Evolutionary conservation across 2,888 invertebrate species (phyloP).

Genomic region (Keiferia lycopersicella): DNA sequence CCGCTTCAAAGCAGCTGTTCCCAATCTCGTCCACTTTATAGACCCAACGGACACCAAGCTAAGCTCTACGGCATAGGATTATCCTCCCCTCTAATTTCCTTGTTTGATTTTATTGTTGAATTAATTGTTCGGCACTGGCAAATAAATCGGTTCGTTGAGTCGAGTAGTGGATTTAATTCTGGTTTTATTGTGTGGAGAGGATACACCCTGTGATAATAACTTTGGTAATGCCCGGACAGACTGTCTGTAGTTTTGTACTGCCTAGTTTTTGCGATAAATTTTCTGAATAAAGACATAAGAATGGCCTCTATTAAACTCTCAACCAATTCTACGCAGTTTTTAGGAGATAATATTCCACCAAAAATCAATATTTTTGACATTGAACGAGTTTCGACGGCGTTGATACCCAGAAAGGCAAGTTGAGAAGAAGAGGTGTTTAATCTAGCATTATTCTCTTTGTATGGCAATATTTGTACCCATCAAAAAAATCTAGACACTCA

Average conservation of each 20-base stretch:
- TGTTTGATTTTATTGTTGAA: slow-evolving; percentile 74
- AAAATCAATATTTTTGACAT: too few relatives aligned
- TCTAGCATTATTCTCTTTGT: background rate
- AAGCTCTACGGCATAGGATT: slow-evolving; percentile 37
- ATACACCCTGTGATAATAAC: background rate
- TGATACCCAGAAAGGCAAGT: too few relatives aligned
- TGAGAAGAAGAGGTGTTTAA: too few relatives aligned
- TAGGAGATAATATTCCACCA: too few relatives aligned
- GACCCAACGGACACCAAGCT: background rate
- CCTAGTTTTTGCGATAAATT: too few relatives aligned
- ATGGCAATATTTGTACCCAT: slow-evolving; percentile 12
- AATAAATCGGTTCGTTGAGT: slow-evolving; percentile 53
- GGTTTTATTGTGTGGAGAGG: slow-evolving; percentile 23
- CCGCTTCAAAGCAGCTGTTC: slow-evolving; percentile 11
- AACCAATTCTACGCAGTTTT: too few relatives aligned
- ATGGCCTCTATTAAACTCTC: too few relatives aligned
- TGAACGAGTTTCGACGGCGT: too few relatives aligned
- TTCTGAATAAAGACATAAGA: too few relatives aligned
- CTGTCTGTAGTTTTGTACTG: too few relatives aligned
- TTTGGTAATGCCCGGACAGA: background rate
- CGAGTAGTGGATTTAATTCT: slow-evolving; percentile 25
- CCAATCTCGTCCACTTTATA: slow-evolving; percentile 8
- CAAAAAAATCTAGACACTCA: slow-evolving; percentile 37
- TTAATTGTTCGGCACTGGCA: slow-evolving; percentile 65
- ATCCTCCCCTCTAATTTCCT: slow-evolving; percentile 46